These are phyloP conservation scores for Fringilla coelebs DNA, from an alignment of 2,797 vertebrate species.

Conservation along the genomic window DNA sequence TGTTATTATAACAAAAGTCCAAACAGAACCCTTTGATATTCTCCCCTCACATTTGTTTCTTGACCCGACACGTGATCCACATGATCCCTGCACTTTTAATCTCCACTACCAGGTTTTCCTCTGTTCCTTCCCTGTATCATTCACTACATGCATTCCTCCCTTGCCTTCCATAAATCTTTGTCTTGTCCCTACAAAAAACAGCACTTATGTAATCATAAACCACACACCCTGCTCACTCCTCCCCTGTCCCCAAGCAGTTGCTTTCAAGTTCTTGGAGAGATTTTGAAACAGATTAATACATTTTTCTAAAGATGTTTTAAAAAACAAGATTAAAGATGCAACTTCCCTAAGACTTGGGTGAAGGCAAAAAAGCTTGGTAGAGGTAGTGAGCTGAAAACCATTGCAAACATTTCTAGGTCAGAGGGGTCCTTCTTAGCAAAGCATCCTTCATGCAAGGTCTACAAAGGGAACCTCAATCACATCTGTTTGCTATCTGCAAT, in stretches of 20 bases:
- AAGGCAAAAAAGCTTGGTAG: neutral
- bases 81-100: conserved; percentile 48
- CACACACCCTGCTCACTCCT: neutral
- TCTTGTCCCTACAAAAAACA: conserved; percentile 37
- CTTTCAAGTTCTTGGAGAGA: neutral
- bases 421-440: neutral
- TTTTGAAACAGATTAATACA: neutral
- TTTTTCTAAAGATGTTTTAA: neutral
- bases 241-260: neutral
- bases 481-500: neutral
- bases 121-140: conserved; percentile 37
- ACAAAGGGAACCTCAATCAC: neutral
- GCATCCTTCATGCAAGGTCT: neutral
- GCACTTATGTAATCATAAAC: conserved; percentile 8
- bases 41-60: conserved; percentile 1
- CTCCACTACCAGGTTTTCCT: conserved; percentile 33
- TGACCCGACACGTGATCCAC: conserved; percentile 19
- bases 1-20: neutral
- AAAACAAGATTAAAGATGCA: neutral
- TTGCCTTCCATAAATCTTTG: conserved; percentile 66
- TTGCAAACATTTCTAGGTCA: neutral
- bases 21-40: conserved; percentile 17
- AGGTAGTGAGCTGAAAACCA: neutral
- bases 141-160: conserved; percentile 44
- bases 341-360: neutral